Evolutionary conservation across 2,888 invertebrate species (phyloP), one percentile per base, ranked within the genome.

Genomic region (Sialis fuliginosa): DNA sequence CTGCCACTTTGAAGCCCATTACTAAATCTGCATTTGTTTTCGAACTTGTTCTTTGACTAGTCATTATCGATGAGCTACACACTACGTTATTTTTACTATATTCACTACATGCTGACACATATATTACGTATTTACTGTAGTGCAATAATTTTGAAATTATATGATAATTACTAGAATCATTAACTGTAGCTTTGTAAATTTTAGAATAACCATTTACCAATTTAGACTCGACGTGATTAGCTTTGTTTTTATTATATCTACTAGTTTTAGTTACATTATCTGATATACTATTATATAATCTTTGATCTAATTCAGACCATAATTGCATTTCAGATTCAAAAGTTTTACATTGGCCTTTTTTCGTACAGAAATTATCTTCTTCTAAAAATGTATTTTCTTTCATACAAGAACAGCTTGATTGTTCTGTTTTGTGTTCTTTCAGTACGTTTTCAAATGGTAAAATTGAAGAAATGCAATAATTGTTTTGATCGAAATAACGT

Each of bases 31-130:
- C 70, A 2, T 50, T 51, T 1, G 51, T 48, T 6, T 62, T 60
- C 22, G 55, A 58, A 35, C 57, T 54, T 1, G 81, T 80, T 40
- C 75, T 66, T 12, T 65, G 60, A n/a, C 60, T 64, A 3, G 64
- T 54, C 48, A 69, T 62, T 3, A 63, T 58, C 30, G 67, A 61
- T 2, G 64, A 56, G 52, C 76, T 70, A 55, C 76, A 76, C 33
- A 65, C 65, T 37, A 58, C 48, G 53, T 63, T 65, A 54, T 60
- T 58, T 51, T 66, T 62, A 54, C 75, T 73, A 1, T 65, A 66
- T 53, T 62, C 60, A 52, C 74, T 70, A 53, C 81, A 82, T 0
- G 77, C 78, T 7, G 68, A 65, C 22, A 82, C 59, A 44, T 72
- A 69, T 43, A 82, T 65, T 0, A 69, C 64, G 54, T 83, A 81